phyloP scores from a whole-genome alignment of 2,113 vertebrate species.

The Xyliphius kryptos region DNA sequence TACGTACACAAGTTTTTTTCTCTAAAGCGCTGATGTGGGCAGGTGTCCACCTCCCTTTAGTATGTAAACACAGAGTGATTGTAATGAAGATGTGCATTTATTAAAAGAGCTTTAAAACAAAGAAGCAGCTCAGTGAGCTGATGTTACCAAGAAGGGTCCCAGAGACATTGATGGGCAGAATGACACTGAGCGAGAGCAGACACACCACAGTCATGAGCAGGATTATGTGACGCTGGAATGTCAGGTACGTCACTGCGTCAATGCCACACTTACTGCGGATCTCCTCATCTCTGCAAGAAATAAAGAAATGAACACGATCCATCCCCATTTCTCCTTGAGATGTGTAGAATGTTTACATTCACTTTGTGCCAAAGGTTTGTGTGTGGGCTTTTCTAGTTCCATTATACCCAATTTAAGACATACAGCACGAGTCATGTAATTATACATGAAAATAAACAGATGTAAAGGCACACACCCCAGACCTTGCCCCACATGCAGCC shows the following conservation, averaged over 20 bases:
- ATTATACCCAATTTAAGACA: slow-evolving; percentile 6
- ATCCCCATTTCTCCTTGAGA: too few relatives aligned
- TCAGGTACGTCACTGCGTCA: slow-evolving; percentile 89
- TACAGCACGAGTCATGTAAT: slow-evolving; percentile 8
- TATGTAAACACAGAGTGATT: slow-evolving; percentile 8
- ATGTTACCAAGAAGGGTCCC: slow-evolving; percentile 83
- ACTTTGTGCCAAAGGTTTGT: not conserved
- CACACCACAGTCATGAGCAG: slow-evolving; percentile 79
- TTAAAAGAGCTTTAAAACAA: slow-evolving; percentile 15
- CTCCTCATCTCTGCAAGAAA: slow-evolving; percentile 75
- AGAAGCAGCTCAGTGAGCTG: slow-evolving; percentile 23
- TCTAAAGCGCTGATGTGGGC: too few relatives aligned
- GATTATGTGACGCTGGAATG: slow-evolving; percentile 91
- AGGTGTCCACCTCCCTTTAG: too few relatives aligned
- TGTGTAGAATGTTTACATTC: too few relatives aligned
- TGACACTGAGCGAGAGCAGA: slow-evolving; percentile 82
- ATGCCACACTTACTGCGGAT: slow-evolving; percentile 91
- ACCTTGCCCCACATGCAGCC: slow-evolving; percentile 41
- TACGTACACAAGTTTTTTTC: too few relatives aligned
- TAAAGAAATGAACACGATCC: not conserved
- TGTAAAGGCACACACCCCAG: slow-evolving; percentile 18
- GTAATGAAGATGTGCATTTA: slow-evolving; percentile 21
- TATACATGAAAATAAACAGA: slow-evolving; percentile 20
- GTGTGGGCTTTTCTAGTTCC: slow-evolving; percentile 1
- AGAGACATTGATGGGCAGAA: slow-evolving; percentile 90